These are phyloP conservation scores for Montipora capitata DNA, from an alignment of 92 coral and sea anemone genomes.

Conservation along the genomic window DNA sequence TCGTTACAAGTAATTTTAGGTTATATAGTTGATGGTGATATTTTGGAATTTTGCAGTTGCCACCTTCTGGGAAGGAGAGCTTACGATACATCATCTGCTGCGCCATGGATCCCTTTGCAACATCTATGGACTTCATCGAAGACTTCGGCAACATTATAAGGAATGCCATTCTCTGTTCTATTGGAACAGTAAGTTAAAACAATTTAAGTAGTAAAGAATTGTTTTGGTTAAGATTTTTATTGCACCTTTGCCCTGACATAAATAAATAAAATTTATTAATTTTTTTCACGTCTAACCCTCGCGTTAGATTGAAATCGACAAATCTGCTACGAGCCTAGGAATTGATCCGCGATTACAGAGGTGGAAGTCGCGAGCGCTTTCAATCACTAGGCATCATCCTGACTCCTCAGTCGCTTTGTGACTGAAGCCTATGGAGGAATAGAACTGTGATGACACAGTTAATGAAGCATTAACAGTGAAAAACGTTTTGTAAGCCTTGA, in stretches of 20 bases:
- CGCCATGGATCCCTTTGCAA: slow-evolving; percentile 57
- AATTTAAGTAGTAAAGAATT: not conserved
- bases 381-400: too few species aligned
- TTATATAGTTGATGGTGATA: not conserved
- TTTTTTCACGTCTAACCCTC: not conserved
- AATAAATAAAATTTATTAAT: too few species aligned
- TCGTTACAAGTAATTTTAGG: not conserved
- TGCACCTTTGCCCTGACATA: too few species aligned
- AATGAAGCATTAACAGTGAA: too few species aligned
- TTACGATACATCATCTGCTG: slow-evolving; percentile 57
- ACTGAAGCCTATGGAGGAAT: too few species aligned
- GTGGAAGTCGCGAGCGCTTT: not conserved
- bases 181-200: slow-evolving; percentile 50
- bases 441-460: too few species aligned
- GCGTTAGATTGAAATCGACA: not conserved
- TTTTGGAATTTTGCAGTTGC: too few species aligned
- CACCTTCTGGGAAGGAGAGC: not conserved
- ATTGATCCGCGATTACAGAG: slow-evolving; percentile 9
- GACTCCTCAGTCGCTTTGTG: too few species aligned
- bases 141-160: slow-evolving; percentile 32
- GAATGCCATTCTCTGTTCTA: slow-evolving; percentile 42
- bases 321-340: not conserved
- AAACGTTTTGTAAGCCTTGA: too few species aligned
- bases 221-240: too few species aligned
- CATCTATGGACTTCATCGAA: slow-evolving; percentile 55